Evolutionary conservation across 2,113 vertebrate species (phyloP).

Genomic region (Vombatus ursinus): DNA sequence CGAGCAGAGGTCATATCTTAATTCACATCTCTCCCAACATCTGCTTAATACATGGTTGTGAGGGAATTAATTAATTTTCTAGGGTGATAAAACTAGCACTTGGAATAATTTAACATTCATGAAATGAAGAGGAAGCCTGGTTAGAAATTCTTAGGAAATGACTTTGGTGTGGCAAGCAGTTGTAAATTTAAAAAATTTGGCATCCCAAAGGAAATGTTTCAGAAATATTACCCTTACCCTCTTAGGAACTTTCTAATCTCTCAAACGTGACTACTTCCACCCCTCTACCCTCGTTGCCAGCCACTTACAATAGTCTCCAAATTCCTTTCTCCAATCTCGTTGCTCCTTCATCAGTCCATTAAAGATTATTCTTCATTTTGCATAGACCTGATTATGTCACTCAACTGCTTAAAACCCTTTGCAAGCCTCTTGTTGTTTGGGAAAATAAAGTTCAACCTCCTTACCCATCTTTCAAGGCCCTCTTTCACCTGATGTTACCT

Average conservation of each 20-base stretch:
- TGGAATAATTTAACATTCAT: background rate
- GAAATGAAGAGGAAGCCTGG: background rate
- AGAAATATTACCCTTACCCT: background rate
- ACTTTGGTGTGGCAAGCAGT: background rate
- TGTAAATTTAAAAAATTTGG: background rate
- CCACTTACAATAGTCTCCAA: background rate
- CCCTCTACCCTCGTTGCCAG: background rate
- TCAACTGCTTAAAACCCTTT: too few relatives aligned
- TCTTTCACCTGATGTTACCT: too few relatives aligned
- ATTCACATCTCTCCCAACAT: background rate
- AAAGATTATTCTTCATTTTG: too few relatives aligned
- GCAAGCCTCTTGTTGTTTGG: too few relatives aligned
- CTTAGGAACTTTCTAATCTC: background rate
- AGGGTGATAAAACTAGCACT: background rate
- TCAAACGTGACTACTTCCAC: background rate
- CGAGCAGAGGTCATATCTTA: background rate
- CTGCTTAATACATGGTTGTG: background rate
- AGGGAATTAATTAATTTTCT: background rate
- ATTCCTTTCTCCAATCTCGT: too few relatives aligned
- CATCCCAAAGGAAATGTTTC: background rate
- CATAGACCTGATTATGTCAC: too few relatives aligned
- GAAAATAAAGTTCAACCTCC: too few relatives aligned
- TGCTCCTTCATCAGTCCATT: too few relatives aligned
- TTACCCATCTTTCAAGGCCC: too few relatives aligned
- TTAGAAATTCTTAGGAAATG: background rate